Evolutionary conservation across 2,888 invertebrate species (phyloP).

Genomic region (Lucinisca nassula): DNA sequence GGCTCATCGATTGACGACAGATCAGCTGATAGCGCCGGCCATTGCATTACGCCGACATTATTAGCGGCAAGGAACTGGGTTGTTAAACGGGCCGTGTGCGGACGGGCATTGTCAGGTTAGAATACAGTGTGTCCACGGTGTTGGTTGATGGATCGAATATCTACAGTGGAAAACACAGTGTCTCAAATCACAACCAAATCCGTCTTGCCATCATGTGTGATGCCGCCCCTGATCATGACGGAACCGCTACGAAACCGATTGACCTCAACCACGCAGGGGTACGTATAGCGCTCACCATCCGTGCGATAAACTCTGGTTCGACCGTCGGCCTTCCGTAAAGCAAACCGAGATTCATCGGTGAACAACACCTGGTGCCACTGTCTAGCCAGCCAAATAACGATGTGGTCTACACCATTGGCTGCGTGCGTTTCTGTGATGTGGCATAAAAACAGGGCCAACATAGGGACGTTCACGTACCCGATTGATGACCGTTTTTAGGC

Average conservation of each 20-base stretch:
- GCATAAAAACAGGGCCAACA: constrained; percentile 16
- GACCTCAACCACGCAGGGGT: constrained; percentile 15
- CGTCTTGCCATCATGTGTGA: background rate
- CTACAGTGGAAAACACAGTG: background rate
- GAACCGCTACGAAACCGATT: constrained; percentile 1
- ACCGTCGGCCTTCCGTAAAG: background rate
- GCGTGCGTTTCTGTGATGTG: background rate
- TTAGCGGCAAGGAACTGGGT: background rate
- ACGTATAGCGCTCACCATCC: background rate
- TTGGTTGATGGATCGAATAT: background rate
- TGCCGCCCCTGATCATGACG: background rate
- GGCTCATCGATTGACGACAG: background rate
- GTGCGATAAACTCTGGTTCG: constrained; percentile 9
- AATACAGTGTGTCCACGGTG: background rate
- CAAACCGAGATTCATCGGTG: constrained; percentile 13
- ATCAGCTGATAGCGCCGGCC: background rate
- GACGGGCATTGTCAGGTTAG: background rate
- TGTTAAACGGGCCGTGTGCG: background rate
- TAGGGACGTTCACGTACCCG: constrained; percentile 23
- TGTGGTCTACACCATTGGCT: background rate
- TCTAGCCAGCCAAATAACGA: background rate
- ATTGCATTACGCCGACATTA: background rate
- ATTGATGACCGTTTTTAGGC: constrained; percentile 15
- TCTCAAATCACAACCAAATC: background rate
- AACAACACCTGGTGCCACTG: background rate